Percentiles rank a stretch among this genome's conserved stretches.
These are phyloP conservation scores for Centropyge bicolor DNA, from an alignment of 2,797 vertebrate species.

Conservation along the genomic window DNA sequence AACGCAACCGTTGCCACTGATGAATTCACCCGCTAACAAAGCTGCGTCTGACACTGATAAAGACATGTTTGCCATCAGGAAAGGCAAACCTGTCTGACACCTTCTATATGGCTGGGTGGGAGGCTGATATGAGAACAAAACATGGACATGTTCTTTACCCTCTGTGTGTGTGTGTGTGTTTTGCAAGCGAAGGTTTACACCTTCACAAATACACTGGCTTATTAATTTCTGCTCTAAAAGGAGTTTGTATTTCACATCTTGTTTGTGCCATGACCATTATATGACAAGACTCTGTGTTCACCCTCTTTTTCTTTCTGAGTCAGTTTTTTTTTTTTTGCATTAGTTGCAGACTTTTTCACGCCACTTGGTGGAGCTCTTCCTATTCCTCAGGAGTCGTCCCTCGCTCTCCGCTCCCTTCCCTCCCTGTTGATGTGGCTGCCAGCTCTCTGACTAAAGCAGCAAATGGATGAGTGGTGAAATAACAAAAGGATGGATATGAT, in stretches of 20 bases:
- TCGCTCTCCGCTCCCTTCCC: background rate
- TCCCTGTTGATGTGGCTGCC: slow-evolving; percentile 49
- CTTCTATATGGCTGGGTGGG: background rate
- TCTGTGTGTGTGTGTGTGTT: background rate
- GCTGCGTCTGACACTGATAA: slow-evolving; percentile 25
- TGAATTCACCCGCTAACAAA: slow-evolving; percentile 28
- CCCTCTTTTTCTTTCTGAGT: background rate
- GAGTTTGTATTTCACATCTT: background rate
- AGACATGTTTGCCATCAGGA: slow-evolving; percentile 20
- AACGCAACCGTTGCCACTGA: background rate
- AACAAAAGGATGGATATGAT: slow-evolving; percentile 74
- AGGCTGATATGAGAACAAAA: background rate
- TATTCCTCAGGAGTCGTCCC: slow-evolving; percentile 45
- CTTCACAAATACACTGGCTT: slow-evolving; percentile 1
- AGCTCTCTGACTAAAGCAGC: slow-evolving; percentile 63
- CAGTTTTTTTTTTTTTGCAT: background rate
- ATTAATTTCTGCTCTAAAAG: slow-evolving; percentile 9
- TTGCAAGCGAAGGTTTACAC: background rate
- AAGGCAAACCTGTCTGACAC: slow-evolving; percentile 3
- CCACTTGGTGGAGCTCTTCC: slow-evolving; percentile 78
- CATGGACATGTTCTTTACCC: slow-evolving; percentile 1
- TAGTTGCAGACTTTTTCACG: background rate
- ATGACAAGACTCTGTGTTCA: slow-evolving; percentile 4
- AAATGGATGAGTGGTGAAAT: slow-evolving; percentile 65
- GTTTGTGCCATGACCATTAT: slow-evolving; percentile 14